These are phyloP conservation scores for Sitophilus oryzae DNA, from an alignment of 1,140 invertebrate genomes.

Conservation along the genomic window DNA sequence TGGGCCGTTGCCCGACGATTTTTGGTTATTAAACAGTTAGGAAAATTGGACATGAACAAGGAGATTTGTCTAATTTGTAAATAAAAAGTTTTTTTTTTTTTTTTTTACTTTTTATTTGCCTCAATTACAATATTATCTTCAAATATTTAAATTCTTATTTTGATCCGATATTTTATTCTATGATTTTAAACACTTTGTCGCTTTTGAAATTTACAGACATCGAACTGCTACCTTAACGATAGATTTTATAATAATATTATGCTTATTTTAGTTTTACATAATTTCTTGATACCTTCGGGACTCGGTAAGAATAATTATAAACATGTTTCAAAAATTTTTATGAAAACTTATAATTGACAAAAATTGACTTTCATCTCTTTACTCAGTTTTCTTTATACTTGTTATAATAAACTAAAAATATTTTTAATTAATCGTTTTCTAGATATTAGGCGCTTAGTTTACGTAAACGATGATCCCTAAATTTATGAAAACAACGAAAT, in stretches of 20 bases:
- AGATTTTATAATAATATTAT: neutral
- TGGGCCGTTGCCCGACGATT: no score
- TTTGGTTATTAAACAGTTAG: no score
- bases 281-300: no score
- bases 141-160: neutral
- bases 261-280: neutral
- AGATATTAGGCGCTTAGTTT: no score
- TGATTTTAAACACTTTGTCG: slow-evolving; percentile 7
- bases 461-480: no score
- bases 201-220: slow-evolving; percentile 10
- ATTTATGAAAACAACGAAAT: no score
- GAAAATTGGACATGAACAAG: no score
- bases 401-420: no score
- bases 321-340: slow-evolving; percentile 34
- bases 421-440: no score
- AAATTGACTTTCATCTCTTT: slow-evolving; percentile 8
- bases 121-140: slow-evolving; percentile 4
- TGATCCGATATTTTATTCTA: slow-evolving; percentile 7
- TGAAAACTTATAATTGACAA: slow-evolving; percentile 27
- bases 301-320: no score
- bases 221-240: slow-evolving; percentile 2
- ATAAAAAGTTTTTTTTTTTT: neutral
- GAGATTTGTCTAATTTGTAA: no score
- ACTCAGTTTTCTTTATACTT: no score
- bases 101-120: neutral